These are phyloP conservation scores for Thermophis baileyi DNA, from an alignment of 2,113 vertebrate genomes.

Conservation along the genomic window DNA sequence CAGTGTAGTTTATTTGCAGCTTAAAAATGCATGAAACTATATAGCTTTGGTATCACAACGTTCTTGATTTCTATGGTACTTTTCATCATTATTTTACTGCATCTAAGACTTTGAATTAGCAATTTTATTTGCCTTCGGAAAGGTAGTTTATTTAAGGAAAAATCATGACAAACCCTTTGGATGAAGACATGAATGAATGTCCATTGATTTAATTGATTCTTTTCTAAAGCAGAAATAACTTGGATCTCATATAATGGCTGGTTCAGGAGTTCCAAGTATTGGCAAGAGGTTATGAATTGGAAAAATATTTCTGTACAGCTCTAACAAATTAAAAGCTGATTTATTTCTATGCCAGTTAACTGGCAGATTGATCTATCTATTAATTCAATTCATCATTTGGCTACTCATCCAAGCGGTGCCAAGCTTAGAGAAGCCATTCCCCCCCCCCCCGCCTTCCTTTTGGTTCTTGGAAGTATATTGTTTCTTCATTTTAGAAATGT, in stretches of 20 bases:
- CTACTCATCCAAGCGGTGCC: not conserved
- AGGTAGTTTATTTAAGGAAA: not conserved
- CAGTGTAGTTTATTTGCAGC: not conserved
- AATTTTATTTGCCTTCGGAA: not conserved
- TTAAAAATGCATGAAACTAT: not conserved
- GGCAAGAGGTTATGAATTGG: not conserved
- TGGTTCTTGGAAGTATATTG: constrained; percentile 21
- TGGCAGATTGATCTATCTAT: not conserved
- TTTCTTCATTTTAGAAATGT: constrained; percentile 31
- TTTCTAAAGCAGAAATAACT: not conserved
- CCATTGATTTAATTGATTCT: not conserved
- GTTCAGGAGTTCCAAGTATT: not conserved
- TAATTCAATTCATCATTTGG: not conserved
- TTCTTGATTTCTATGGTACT: not conserved
- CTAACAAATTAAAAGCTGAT: not conserved
- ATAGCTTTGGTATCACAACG: not conserved
- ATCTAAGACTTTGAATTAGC: not conserved
- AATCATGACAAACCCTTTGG: not conserved
- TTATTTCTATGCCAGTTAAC: not conserved
- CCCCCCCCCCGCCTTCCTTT: constrained; percentile 19
- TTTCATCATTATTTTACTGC: not conserved
- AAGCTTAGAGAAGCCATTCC: not conserved
- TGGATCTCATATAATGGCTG: not conserved
- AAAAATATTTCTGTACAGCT: not conserved
- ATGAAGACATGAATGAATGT: not conserved